Percentiles rank a stretch among this genome's conserved stretches.
Evolutionary conservation across 1,140 invertebrate species (phyloP).

Genomic region (Pomacea maculata): DNA sequence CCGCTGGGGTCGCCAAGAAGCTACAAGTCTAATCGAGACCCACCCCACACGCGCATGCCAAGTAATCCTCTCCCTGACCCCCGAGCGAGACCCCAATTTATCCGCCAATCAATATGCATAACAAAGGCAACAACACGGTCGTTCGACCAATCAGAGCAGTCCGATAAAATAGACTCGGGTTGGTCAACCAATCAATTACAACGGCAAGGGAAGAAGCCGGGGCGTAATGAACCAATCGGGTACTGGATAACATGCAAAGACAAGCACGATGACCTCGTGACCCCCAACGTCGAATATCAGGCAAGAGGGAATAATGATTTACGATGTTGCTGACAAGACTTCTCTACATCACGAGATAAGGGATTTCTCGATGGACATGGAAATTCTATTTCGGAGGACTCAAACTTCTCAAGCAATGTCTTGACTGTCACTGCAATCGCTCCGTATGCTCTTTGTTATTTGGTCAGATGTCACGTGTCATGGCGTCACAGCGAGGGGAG

Average conservation of each 20-base stretch:
- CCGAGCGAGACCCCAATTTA: constrained; percentile 16
- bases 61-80: constrained; percentile 8
- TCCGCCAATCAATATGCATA: constrained; percentile 23
- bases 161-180: constrained; percentile 9
- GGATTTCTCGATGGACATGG: too few relatives aligned
- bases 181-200: constrained; percentile 22
- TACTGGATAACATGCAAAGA: constrained; percentile 5
- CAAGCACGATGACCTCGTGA: constrained; percentile 5
- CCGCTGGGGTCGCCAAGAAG: too few relatives aligned
- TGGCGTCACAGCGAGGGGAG: too few relatives aligned
- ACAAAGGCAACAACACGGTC: constrained; percentile 4
- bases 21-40: too few relatives aligned
- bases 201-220: constrained; percentile 1
- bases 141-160: not conserved
- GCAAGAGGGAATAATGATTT: too few relatives aligned
- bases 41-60: not conserved
- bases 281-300: not conserved
- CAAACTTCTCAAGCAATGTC: too few relatives aligned
- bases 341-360: too few relatives aligned
- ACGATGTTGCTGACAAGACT: too few relatives aligned
- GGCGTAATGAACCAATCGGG: constrained; percentile 10
- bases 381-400: too few relatives aligned
- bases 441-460: too few relatives aligned
- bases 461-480: too few relatives aligned
- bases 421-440: too few relatives aligned